Evolutionary conservation across 2,888 invertebrate genomes (phyloP), one percentile per base, ranked within the genome.

Genomic region (Leuctra nigra): DNA sequence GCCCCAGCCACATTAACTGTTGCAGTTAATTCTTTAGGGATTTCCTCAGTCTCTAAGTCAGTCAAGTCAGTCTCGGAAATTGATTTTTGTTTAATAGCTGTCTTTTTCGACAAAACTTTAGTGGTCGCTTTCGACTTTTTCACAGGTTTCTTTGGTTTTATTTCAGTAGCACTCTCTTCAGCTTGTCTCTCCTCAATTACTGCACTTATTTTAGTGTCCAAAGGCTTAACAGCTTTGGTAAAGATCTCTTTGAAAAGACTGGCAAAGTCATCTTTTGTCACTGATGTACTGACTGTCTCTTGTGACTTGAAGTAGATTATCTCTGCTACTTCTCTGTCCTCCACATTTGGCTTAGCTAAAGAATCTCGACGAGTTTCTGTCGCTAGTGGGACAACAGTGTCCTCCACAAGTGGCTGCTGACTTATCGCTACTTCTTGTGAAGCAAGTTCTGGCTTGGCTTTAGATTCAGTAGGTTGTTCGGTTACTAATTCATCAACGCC

Each of bases 361-460:
- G n/a, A n/a, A n/a, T n/a, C n/a, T n/a, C n/a, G n/a, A n/a, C n/a
- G n/a, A n/a, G n/a, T n/a, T n/a, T n/a, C n/a, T n/a, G n/a, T n/a
- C n/a, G n/a, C n/a, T n/a, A n/a, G n/a, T n/a, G n/a, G n/a, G 29
- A 23, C 25, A 13, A 36, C 24, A 14, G n/a, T 20, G 22, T 61
- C 55, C 35, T 54, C 41, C 20, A 53, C 11, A 7, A 41, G 14
- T 18, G 53, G 36, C n/a, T 59, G 46, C 39, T 55, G 55, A 22
- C 55, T 59, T n/a, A 55, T 46, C 24, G 59, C 47, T 13, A 52
- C 59, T 33, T 54, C 53, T 22, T 36, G 25, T 29, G 29, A 6
- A n/a, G n/a, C n/a, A n/a, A n/a, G n/a, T n/a, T n/a, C n/a, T n/a
- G n/a, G n/a, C n/a, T n/a, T n/a, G n/a, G n/a, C n/a, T n/a, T n/a